These are phyloP conservation scores for Chloebia gouldiae DNA, from an alignment of 2,113 vertebrate genomes.

Conservation along the genomic window DNA sequence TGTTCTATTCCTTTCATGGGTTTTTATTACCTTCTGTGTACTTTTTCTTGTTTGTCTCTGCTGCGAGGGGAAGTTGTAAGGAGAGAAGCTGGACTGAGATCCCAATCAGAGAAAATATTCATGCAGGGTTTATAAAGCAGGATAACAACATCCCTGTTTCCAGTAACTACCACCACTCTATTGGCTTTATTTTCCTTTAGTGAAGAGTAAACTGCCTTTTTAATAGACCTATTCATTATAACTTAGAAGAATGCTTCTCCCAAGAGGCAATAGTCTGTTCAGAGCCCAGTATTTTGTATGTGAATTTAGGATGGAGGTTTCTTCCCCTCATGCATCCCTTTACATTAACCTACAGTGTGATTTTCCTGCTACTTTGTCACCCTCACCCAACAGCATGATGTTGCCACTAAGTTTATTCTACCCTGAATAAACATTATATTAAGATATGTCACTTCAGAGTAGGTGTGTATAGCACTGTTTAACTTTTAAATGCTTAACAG, in stretches of 20 bases:
- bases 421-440: neutral
- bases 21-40: neutral
- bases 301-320: neutral
- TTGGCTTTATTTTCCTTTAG: conserved; percentile 7
- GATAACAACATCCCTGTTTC: neutral
- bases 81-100: neutral
- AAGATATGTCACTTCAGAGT: neutral
- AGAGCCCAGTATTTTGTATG: neutral
- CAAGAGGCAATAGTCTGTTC: neutral
- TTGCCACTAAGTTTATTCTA: neutral
- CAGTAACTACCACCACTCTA: neutral
- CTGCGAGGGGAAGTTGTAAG: neutral
- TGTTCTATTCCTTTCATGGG: neutral
- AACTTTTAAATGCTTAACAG: conserved; percentile 22
- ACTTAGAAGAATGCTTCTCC: neutral
- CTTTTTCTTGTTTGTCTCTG: neutral
- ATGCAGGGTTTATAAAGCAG: neutral
- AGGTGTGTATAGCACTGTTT: neutral
- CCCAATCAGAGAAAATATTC: neutral
- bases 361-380: neutral
- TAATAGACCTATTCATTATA: neutral
- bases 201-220: conserved; percentile 7
- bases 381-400: neutral
- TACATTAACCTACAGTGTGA: neutral
- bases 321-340: neutral